These are phyloP conservation scores for Drosophila funebris DNA, from an alignment of 1,140 invertebrate species.

Conservation along the genomic window DNA sequence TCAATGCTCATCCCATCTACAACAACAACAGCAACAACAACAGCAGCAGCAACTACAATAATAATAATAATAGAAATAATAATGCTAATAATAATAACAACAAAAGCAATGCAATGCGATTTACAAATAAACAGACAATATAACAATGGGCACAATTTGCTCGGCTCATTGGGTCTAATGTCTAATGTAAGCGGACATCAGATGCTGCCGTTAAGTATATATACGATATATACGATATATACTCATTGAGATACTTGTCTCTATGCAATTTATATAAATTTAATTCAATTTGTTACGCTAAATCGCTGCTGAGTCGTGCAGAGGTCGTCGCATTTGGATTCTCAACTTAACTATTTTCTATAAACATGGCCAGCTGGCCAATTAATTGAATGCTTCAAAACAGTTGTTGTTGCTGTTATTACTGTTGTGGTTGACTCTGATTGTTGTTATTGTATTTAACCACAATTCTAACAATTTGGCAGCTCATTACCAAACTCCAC, in stretches of 20 bases:
- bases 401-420: conserved; percentile 8
- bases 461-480: conserved; percentile 78
- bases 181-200: conserved; percentile 79
- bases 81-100: conserved; percentile 26
- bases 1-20: conserved; percentile 37
- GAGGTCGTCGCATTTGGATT: conserved; percentile 59
- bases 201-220: conserved; percentile 49
- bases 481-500: conserved; percentile 70
- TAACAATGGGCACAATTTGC: conserved; percentile 78
- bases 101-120: conserved; percentile 62
- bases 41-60: not conserved
- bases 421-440: not conserved
- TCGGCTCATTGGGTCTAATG: conserved; percentile 44
- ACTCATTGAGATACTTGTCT: conserved; percentile 36
- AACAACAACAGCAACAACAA: not conserved
- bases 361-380: conserved; percentile 49
- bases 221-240: conserved; percentile 43
- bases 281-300: conserved; percentile 79
- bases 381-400: conserved; percentile 44
- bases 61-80: conserved; percentile 56
- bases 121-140: conserved; percentile 76
- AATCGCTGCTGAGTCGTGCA: conserved; percentile 74
- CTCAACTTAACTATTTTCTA: conserved; percentile 47
- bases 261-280: conserved; percentile 80
- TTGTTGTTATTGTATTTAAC: conserved; percentile 5